Evolutionary conservation across 2,797 vertebrate species (phyloP), one percentile per base, ranked within the genome.

Genomic region (Novumbra hubbsi): DNA sequence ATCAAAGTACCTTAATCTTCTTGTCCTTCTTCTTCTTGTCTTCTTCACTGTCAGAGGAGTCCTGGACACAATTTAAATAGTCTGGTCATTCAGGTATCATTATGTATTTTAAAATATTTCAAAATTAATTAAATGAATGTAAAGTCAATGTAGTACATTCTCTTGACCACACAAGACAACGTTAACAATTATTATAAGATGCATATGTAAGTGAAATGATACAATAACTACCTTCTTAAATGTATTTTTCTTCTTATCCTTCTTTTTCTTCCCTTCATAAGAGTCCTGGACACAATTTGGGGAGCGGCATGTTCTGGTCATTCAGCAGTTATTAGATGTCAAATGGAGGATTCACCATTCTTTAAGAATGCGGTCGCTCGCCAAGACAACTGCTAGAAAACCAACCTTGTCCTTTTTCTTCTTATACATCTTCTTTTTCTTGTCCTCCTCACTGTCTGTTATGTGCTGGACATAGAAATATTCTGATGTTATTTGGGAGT

Each of bases 211-310:
- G 41, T 45, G 9, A 14, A 45, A 45, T 45, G 11, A 45, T 45
- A 14, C 11, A 45, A 11, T 11, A 45, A 11, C 2, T 28, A 63
- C 32, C 64, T 73, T 41, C 48, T 27, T 55, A 21, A 67, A 57
- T 28, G 48, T 68, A 6, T 74, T 69, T 27, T 60, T 70, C 27
- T 74, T 69, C n/a, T 71, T 32, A 2, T 57, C 41, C 12, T 75
- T 52, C 28, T 74, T 71, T 14, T 71, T 74, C 64, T 78, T 78
- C 9, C 68, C 68, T 8, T 73, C 34, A 32, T 73, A 68, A 65
- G 72, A 77, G 34, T 78, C 76, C 17, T 71, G 30, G 30, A 41
- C 19, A 4, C 62, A 67, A 1, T 38, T 45, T 45, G 41, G 41
- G 8, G 41, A 17, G 8, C 5, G 1, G 8, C 2, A 32, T n/a